Conservation (phyloP, 2,113 vertebrate species). For the Corydoras sp. region DNA sequence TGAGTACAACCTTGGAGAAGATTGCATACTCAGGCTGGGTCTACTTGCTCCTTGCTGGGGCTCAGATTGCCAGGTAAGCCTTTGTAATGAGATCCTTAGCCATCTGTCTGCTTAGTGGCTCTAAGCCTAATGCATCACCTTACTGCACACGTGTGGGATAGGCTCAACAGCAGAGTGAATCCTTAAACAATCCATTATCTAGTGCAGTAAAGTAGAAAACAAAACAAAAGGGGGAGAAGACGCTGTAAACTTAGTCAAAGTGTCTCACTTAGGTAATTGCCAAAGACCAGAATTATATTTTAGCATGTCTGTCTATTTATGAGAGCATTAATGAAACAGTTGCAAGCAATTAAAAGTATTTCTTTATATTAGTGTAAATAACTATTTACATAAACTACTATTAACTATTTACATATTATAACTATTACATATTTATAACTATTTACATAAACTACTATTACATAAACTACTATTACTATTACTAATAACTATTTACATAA, state of each 20-base stretch:
- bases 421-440: too few species aligned
- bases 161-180: slow-evolving; percentile 57
- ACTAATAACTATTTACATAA: too few species aligned
- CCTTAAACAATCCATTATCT: slow-evolving; percentile 58
- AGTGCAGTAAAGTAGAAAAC: slow-evolving; percentile 1
- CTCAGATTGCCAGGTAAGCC: slow-evolving; percentile 5
- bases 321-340: too few species aligned
- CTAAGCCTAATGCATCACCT: slow-evolving; percentile 34
- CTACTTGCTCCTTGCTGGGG: not conserved
- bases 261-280: not conserved
- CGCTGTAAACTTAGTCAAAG: slow-evolving; percentile 8
- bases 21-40: not conserved
- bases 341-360: too few species aligned
- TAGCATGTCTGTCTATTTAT: too few species aligned
- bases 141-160: slow-evolving; percentile 43
- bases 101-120: slow-evolving; percentile 23
- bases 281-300: too few species aligned
- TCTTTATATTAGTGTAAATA: too few species aligned
- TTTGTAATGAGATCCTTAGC: slow-evolving; percentile 37
- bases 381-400: too few species aligned
- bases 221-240: slow-evolving; percentile 1
- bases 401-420: too few species aligned
- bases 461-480: too few species aligned
- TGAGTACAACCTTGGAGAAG: too few species aligned
- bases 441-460: too few species aligned